Percentiles rank a stretch among this genome's conserved stretches.
phyloP scores from a whole-genome alignment of 2,797 vertebrate genomes.

The Scolopax rusticola region DNA sequence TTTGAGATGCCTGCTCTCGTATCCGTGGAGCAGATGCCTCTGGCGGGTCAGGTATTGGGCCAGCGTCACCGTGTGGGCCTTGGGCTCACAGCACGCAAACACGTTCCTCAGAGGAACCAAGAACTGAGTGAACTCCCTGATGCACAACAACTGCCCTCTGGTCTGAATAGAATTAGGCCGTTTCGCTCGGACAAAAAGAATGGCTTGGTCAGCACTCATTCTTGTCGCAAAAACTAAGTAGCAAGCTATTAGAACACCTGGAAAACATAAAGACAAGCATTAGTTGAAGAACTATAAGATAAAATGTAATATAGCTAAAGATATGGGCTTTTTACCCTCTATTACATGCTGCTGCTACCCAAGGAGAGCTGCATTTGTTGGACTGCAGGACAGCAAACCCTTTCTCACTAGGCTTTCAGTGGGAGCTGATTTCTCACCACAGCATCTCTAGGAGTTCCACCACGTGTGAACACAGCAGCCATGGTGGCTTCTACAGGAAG shows the following conservation, averaged over 20 bases:
- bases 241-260: constrained; percentile 95
- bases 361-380: neutral
- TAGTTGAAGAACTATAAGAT: neutral
- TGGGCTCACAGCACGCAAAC: constrained; percentile 90
- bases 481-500: neutral
- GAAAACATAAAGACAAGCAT: neutral
- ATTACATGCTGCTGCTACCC: neutral
- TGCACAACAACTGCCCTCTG: constrained; percentile 92
- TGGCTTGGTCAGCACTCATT: constrained; percentile 96
- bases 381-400: neutral
- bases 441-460: neutral
- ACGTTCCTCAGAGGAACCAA: constrained; percentile 90
- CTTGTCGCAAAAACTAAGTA: constrained; percentile 95
- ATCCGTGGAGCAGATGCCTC: constrained; percentile 94
- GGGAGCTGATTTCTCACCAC: neutral
- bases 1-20: constrained; percentile 94
- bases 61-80: constrained; percentile 87
- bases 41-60: constrained; percentile 94
- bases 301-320: neutral
- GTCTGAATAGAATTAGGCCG: constrained; percentile 97
- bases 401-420: neutral
- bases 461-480: neutral
- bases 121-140: constrained; percentile 95
- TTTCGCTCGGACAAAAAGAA: constrained; percentile 94
- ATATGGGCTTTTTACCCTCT: neutral